These are phyloP conservation scores for Bugulina stolonifera DNA, from an alignment of 2,888 invertebrate species.

Conservation along the genomic window DNA sequence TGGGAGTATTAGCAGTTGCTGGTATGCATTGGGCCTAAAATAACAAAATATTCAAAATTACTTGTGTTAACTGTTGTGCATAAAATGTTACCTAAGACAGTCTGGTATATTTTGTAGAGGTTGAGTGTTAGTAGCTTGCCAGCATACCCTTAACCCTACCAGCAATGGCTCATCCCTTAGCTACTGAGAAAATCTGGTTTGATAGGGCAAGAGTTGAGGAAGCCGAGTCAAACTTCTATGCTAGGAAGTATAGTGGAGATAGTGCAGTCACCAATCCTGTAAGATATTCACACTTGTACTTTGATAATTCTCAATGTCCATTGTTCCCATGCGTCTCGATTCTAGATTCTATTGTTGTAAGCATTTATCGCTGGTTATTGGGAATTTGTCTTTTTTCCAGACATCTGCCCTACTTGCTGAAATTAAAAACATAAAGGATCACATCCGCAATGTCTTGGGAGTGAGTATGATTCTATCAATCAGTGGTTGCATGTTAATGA, in stretches of 20 bases:
- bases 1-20: no score
- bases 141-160: neutral
- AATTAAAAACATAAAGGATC: slow-evolving; percentile 23
- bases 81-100: no score
- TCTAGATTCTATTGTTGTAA: neutral
- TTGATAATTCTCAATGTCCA: no score
- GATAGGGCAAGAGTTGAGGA: slow-evolving; percentile 27
- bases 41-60: no score
- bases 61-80: no score
- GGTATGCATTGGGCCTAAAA: no score
- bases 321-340: no score
- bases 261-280: slow-evolving; percentile 14
- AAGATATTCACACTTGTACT: no score
- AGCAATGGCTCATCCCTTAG: slow-evolving; percentile 23
- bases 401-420: slow-evolving; percentile 15
- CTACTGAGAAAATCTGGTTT: slow-evolving; percentile 27
- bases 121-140: slow-evolving; percentile 13
- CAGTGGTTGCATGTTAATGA: no score
- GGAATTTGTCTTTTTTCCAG: slow-evolving; percentile 6
- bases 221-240: slow-evolving; percentile 22
- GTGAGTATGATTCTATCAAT: slow-evolving; percentile 18
- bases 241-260: slow-evolving; percentile 22
- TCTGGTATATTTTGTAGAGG: slow-evolving; percentile 15
- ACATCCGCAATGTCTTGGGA: neutral
- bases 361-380: neutral